Evolutionary conservation across 2,888 invertebrate species (phyloP).

Genomic region (Rosalia funebris): DNA sequence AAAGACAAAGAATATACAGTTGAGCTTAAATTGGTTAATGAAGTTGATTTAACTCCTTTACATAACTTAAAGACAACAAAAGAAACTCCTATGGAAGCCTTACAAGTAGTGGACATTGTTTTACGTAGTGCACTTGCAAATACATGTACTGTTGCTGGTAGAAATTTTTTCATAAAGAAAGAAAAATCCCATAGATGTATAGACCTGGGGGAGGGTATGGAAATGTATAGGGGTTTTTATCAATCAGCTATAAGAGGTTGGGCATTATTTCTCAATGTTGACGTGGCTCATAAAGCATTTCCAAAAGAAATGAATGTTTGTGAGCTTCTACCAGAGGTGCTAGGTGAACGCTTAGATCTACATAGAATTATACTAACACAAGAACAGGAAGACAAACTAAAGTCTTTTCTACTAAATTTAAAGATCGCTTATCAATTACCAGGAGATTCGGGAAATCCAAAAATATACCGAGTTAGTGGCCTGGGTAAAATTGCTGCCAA

Average conservation of each 20-base stretch:
- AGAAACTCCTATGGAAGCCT: conserved; percentile 67
- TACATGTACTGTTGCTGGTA: conserved; percentile 54
- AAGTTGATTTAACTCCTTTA: conserved; percentile 64
- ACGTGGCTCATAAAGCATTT: conserved; percentile 86
- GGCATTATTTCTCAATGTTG: conserved; percentile 89
- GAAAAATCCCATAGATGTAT: conserved; percentile 62
- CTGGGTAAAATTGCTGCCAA: no score
- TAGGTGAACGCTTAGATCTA: no score
- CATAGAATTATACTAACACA: conserved; percentile 29
- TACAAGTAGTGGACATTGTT: conserved; percentile 88
- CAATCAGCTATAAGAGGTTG: conserved; percentile 92
- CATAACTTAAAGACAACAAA: conserved; percentile 37
- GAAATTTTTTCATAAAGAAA: conserved; percentile 52
- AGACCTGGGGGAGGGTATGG: conserved; percentile 78
- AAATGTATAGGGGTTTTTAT: conserved; percentile 94
- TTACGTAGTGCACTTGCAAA: conserved; percentile 71
- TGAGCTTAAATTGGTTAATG: conserved; percentile 46
- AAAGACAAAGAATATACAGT: conserved; percentile 41
- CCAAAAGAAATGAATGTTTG: conserved; percentile 68
- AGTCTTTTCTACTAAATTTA: conserved; percentile 47
- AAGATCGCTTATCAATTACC: conserved; percentile 66
- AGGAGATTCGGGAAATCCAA: conserved; percentile 57
- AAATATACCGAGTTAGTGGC: conserved; percentile 65
- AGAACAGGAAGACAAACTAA: conserved; percentile 40
- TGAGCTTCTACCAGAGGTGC: conserved; percentile 50